Evolutionary conservation across 1,140 invertebrate species (phyloP).

Genomic region (Ips typographus): DNA sequence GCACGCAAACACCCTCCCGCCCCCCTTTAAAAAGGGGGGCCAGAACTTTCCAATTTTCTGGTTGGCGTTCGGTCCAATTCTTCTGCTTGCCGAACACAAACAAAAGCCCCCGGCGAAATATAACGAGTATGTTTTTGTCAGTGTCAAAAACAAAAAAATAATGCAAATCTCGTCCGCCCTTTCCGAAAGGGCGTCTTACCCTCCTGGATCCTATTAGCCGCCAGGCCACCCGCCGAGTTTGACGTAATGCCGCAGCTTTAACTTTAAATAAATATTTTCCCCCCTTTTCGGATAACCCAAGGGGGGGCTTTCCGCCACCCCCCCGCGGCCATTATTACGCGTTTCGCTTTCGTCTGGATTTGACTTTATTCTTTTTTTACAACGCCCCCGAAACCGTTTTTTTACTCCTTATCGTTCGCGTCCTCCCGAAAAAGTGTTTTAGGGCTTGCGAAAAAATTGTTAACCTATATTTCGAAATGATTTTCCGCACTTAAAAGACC

Average conservation of each 20-base stretch:
- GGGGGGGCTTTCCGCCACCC: not conserved
- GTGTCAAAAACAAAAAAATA: slow-evolving; percentile 12
- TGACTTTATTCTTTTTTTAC: slow-evolving; percentile 41
- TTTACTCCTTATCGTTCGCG: slow-evolving; percentile 25
- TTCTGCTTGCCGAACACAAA: not conserved
- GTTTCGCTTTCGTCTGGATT: slow-evolving; percentile 40
- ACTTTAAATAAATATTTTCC: slow-evolving; percentile 28
- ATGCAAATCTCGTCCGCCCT: slow-evolving; percentile 14
- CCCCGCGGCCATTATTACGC: slow-evolving; percentile 37
- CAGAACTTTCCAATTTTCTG: too few species aligned
- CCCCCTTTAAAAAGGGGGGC: too few species aligned
- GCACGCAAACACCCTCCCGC: too few species aligned
- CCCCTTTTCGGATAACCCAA: not conserved
- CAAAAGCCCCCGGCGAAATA: not conserved
- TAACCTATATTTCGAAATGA: slow-evolving; percentile 19
- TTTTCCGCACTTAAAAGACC: slow-evolving; percentile 17
- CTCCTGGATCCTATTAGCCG: slow-evolving; percentile 33
- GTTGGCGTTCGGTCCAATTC: too few species aligned
- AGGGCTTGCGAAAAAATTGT: slow-evolving; percentile 12
- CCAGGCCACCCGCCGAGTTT: slow-evolving; percentile 20
- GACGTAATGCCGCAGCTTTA: slow-evolving; percentile 17
- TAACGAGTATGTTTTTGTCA: slow-evolving; percentile 23
- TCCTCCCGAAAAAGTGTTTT: slow-evolving; percentile 21
- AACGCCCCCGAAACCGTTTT: slow-evolving; percentile 37
- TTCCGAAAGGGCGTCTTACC: slow-evolving; percentile 16